Percentiles rank a stretch among this genome's conserved stretches.
Evolutionary conservation across 2,888 invertebrate genomes (phyloP).

Genomic region (Drosophila nigritarsus): DNA sequence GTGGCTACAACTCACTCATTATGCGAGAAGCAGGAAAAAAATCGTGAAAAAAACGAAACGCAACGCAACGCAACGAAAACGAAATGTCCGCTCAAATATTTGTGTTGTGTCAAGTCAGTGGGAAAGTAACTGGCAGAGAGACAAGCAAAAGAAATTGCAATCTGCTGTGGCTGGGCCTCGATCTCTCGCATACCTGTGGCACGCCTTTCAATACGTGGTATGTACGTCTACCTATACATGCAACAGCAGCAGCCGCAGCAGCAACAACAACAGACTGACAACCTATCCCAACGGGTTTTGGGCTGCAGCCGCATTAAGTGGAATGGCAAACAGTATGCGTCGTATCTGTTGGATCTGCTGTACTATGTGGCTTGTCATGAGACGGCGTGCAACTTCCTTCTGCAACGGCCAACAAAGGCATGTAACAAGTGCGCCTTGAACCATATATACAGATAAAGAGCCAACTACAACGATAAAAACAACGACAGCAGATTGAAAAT

Average conservation of each 20-base stretch:
- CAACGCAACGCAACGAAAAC: conserved; percentile 56
- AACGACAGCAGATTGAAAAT: conserved; percentile 46
- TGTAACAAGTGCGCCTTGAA: conserved; percentile 75
- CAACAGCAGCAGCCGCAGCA: conserved; percentile 16
- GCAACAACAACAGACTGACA: conserved; percentile 45
- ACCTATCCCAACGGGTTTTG: conserved; percentile 78
- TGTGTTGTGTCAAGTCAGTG: conserved; percentile 48
- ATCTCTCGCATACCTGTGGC: conserved; percentile 63
- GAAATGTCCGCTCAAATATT: conserved; percentile 66
- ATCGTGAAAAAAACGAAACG: conserved; percentile 25
- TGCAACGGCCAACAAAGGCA: conserved; percentile 40
- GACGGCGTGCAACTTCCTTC: conserved; percentile 57
- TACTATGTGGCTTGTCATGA: conserved; percentile 41
- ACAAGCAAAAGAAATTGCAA: conserved; percentile 66
- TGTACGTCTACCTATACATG: conserved; percentile 6
- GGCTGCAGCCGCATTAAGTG: conserved; percentile 51
- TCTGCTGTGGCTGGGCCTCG: conserved; percentile 43
- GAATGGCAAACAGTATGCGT: conserved; percentile 26
- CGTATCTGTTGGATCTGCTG: conserved; percentile 24
- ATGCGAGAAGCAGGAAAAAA: conserved; percentile 24
- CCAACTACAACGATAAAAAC: conserved; percentile 1
- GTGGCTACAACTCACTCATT: conserved; percentile 64
- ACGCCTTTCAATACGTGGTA: conserved; percentile 41
- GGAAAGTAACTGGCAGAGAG: conserved; percentile 62
- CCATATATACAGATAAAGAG: conserved; percentile 50